A percentile compares a stretch with the other conserved stretches of the same genome.
These are phyloP conservation scores for Drosophila suzukii DNA, from an alignment of 1,140 invertebrate genomes.

Conservation along the genomic window DNA sequence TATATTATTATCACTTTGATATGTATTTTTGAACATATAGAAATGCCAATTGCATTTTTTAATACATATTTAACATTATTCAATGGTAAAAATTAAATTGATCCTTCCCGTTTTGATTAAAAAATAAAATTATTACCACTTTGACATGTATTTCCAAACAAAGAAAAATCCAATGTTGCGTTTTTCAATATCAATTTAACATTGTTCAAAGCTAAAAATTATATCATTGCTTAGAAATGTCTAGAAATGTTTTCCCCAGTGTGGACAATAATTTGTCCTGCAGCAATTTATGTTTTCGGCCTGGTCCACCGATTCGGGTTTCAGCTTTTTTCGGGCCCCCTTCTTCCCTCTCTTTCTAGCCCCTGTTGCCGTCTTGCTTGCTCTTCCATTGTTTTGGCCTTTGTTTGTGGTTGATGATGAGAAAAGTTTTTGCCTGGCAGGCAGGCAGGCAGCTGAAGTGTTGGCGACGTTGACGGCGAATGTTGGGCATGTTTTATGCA, in stretches of 20 bases:
- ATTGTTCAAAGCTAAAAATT: no score
- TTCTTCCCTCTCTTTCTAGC: neutral
- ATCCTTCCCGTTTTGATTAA: no score
- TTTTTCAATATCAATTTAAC: no score
- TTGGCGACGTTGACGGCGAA: conserved; percentile 76
- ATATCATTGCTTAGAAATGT: no score
- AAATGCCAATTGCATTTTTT: no score
- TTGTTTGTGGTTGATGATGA: conserved; percentile 83
- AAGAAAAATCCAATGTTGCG: no score
- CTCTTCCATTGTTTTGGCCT: conserved; percentile 72
- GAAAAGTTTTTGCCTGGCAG: conserved; percentile 81
- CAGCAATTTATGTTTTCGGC: conserved; percentile 80
- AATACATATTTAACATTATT: no score
- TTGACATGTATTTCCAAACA: no score
- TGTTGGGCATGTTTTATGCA: conserved; percentile 79
- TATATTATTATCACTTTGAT: no score
- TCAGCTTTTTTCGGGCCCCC: conserved; percentile 38
- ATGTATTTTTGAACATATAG: no score
- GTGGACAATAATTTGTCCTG: conserved; percentile 44
- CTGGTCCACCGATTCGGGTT: conserved; percentile 56
- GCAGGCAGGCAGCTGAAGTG: conserved; percentile 73
- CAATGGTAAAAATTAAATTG: no score
- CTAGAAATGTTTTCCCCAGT: neutral
- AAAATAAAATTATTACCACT: no score
- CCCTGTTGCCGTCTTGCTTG: conserved; percentile 7